These are phyloP conservation scores for Octopus sinensis DNA, from an alignment of 1,140 invertebrate species.

Conservation along the genomic window DNA sequence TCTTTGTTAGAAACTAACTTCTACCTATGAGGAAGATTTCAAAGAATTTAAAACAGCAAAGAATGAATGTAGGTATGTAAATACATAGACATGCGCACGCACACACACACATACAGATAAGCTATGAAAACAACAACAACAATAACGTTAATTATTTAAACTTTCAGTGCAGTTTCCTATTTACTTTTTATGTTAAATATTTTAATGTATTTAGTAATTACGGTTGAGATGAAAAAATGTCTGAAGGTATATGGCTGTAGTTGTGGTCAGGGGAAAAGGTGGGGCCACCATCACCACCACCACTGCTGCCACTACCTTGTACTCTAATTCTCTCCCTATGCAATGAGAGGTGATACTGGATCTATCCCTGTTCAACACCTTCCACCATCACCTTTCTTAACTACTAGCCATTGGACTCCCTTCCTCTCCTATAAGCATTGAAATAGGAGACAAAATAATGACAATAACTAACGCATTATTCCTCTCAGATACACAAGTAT, in stretches of 20 bases:
- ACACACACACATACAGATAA: constrained; percentile 1
- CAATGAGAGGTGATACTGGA: neutral
- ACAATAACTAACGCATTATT: neutral
- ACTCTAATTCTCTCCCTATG: neutral
- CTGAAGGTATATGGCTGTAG: neutral
- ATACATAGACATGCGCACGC: neutral
- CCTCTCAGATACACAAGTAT: neutral
- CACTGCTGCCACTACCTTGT: neutral
- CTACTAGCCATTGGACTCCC: too few relatives aligned
- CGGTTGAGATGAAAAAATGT: neutral
- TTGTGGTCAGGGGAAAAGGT: neutral
- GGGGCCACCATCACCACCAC: neutral
- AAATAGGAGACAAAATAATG: neutral
- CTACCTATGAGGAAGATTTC: neutral
- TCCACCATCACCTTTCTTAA: too few relatives aligned
- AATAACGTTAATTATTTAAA: neutral
- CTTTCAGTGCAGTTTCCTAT: neutral
- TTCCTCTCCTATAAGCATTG: neutral
- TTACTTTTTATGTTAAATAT: neutral
- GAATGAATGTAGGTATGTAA: neutral
- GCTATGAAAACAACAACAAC: neutral
- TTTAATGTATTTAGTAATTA: neutral
- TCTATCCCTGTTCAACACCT: neutral
- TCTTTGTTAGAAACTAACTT: neutral
- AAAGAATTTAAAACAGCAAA: neutral